phyloP scores from a whole-genome alignment of 37 sponge, comb jelly and placozoan genomes.

The Halichondria panicea region DNA sequence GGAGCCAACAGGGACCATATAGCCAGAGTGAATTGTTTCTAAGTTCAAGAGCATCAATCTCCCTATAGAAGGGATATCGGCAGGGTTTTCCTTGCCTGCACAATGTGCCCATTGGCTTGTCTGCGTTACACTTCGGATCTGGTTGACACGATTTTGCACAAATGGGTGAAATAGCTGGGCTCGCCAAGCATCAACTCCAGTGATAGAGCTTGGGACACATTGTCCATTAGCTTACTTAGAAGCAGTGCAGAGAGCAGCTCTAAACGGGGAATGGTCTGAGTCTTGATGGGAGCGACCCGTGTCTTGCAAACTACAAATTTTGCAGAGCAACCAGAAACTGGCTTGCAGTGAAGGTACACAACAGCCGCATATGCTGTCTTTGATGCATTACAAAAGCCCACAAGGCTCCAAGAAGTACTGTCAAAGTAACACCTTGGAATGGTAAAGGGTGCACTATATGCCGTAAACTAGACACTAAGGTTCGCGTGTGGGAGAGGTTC shows the following conservation, averaged over 20 bases:
- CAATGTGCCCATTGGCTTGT: background rate
- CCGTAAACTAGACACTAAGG: too few species aligned
- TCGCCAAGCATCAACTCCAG: background rate
- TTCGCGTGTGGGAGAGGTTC: constrained; percentile 1
- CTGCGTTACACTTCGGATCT: constrained; percentile 15
- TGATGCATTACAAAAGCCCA: constrained; percentile 35
- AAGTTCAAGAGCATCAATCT: background rate
- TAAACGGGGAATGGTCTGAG: constrained; percentile 20
- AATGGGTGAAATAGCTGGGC: constrained; percentile 33
- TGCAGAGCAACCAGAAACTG: background rate
- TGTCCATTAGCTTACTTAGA: constrained; percentile 14
- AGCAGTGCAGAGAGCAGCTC: constrained; percentile 21
- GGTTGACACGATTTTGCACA: constrained; percentile 23
- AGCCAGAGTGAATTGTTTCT: constrained; percentile 8
- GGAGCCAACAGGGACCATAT: constrained; percentile 15
- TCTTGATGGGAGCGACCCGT: constrained; percentile 22
- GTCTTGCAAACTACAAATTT: constrained; percentile 26
- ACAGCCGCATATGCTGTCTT: constrained; percentile 31
- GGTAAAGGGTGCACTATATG: too few species aligned
- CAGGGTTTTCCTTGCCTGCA: constrained; percentile 23
- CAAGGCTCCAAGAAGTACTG: too few species aligned
- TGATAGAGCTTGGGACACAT: constrained; percentile 10
- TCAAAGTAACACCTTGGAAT: background rate
- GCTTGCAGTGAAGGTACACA: constrained; percentile 8
- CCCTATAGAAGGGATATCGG: constrained; percentile 32